Evolutionary conservation across 2,888 invertebrate species (phyloP).

Genomic region (Leptura quadrifasciata): DNA sequence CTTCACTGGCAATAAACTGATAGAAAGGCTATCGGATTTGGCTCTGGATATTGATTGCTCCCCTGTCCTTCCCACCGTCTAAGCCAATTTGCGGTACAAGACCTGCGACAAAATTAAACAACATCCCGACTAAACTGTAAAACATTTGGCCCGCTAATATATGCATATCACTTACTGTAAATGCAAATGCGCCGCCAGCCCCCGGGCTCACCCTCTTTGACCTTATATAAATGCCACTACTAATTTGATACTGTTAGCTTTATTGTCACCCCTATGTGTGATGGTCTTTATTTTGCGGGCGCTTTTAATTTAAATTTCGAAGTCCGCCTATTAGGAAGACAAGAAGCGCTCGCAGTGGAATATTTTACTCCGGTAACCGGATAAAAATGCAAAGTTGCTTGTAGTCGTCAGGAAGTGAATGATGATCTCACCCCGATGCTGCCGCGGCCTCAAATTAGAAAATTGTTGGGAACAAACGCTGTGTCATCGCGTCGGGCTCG

Average conservation of each 20-base stretch:
- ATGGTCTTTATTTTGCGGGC: conserved; percentile 64
- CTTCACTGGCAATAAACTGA: too few species aligned
- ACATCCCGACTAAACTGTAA: conserved; percentile 40
- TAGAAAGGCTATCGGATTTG: neutral
- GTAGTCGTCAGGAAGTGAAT: conserved; percentile 4
- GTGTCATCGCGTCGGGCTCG: neutral
- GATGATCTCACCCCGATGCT: conserved; percentile 3
- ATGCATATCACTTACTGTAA: conserved; percentile 72
- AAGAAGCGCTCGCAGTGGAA: conserved; percentile 37
- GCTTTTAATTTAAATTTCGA: conserved; percentile 65
- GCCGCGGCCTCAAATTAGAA: conserved; percentile 42
- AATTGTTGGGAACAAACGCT: conserved; percentile 53
- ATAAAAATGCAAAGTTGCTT: conserved; percentile 65
- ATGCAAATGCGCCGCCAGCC: conserved; percentile 65
- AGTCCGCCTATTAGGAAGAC: conserved; percentile 46
- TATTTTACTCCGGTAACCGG: conserved; percentile 62
- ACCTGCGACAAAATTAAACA: conserved; percentile 35
- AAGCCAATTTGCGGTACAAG: conserved; percentile 42
- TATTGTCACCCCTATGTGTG: conserved; percentile 61
- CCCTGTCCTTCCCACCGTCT: neutral
- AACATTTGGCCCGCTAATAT: conserved; percentile 60
- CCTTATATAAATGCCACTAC: conserved; percentile 71
- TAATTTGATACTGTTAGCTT: conserved; percentile 70
- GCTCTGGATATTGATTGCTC: neutral
- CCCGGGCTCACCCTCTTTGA: conserved; percentile 59